These are phyloP conservation scores for Siderastrea siderea DNA, from an alignment of 92 coral and sea anemone genomes.

Conservation along the genomic window DNA sequence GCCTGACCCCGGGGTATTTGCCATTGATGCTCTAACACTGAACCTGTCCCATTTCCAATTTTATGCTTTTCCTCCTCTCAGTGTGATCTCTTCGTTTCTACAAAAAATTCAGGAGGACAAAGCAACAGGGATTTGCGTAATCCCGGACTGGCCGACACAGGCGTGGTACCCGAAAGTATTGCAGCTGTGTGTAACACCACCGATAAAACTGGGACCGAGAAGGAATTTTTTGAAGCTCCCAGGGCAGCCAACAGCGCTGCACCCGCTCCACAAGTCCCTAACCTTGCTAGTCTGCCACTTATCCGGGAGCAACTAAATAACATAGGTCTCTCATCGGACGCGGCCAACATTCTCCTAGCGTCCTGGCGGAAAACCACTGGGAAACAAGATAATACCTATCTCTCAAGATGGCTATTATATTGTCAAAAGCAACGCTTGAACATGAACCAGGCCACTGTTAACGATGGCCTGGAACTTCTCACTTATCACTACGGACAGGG, in stretches of 20 bases:
- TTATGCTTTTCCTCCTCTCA: conserved; percentile 58
- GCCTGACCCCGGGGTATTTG: conserved; percentile 45
- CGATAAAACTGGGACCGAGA: too few species aligned
- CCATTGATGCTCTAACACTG: conserved; percentile 21
- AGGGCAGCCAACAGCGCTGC: too few species aligned
- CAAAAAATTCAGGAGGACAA: conserved; percentile 1
- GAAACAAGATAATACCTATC: conserved; percentile 19
- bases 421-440: background rate
- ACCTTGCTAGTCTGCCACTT: too few species aligned
- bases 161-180: conserved; percentile 1
- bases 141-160: conserved; percentile 24
- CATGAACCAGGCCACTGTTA: conserved; percentile 20
- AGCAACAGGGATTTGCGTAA: conserved; percentile 1
- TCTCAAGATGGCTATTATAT: conserved; percentile 2
- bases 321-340: background rate
- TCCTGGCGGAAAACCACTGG: conserved; percentile 17
- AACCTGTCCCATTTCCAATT: conserved; percentile 18
- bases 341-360: background rate
- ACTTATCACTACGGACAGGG: background rate
- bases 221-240: too few species aligned
- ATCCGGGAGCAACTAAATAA: background rate
- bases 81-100: conserved; percentile 30
- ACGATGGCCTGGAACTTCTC: conserved; percentile 41
- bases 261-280: too few species aligned
- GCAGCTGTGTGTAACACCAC: too few species aligned